Evolutionary conservation across 2,888 invertebrate genomes (phyloP).

Genomic region (Chesias legatella): DNA sequence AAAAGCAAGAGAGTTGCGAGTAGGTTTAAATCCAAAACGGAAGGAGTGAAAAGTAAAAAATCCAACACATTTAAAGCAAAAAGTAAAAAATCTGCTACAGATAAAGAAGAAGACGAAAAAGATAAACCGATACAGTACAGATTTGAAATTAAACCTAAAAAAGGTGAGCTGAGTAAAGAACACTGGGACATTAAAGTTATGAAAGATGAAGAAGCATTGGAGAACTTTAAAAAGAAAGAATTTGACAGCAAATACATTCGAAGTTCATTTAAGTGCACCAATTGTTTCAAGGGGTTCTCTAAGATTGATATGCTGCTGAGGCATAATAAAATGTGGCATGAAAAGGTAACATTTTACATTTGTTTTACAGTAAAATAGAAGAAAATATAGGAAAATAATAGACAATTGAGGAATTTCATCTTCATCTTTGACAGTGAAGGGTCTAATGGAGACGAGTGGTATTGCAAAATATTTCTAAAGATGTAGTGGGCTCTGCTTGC

Average conservation of each 20-base stretch:
- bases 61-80: slow-evolving; percentile 7
- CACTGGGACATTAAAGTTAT: slow-evolving; percentile 55
- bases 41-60: not conserved
- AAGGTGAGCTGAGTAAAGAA: slow-evolving; percentile 43
- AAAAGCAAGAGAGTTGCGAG: not conserved
- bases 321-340: slow-evolving; percentile 52
- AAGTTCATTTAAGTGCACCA: slow-evolving; percentile 52
- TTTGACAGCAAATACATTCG: slow-evolving; percentile 43
- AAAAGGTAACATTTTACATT: slow-evolving; percentile 17
- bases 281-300: slow-evolving; percentile 62
- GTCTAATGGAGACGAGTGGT: no score
- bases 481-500: no score
- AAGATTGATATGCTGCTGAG: slow-evolving; percentile 57
- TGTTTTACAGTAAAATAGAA: not conserved
- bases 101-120: slow-evolving; percentile 7
- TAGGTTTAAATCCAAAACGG: not conserved
- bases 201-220: slow-evolving; percentile 56
- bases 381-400: no score
- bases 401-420: no score
- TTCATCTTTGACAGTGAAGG: no score
- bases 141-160: slow-evolving; percentile 1
- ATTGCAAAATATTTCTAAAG: no score
- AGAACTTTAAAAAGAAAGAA: slow-evolving; percentile 47
- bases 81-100: slow-evolving; percentile 4
- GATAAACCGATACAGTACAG: no score